Percentiles rank a stretch among this genome's conserved stretches.
Evolutionary conservation across 2,888 invertebrate species (phyloP).

Genomic region (Conomelus anceps): DNA sequence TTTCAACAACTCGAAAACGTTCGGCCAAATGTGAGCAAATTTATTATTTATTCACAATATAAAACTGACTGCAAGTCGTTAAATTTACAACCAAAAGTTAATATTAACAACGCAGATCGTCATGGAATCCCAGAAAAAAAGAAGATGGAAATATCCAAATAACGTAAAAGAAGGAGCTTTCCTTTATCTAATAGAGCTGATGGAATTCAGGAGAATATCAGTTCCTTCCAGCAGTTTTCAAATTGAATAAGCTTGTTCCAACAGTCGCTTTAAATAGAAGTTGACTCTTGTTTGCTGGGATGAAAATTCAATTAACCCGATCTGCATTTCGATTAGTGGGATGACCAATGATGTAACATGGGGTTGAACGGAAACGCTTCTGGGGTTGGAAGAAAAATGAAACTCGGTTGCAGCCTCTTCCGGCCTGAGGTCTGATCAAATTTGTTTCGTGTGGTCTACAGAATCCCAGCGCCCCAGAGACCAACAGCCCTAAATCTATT

Average conservation of each 20-base stretch:
- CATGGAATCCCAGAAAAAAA: too few species aligned
- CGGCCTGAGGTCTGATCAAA: background rate
- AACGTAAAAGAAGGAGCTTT: too few species aligned
- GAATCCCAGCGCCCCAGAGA: background rate
- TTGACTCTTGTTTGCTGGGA: background rate
- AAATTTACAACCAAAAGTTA: too few species aligned
- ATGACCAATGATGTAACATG: background rate
- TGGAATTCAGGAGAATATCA: too few species aligned
- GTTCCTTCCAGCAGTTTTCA: background rate
- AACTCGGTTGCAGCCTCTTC: background rate
- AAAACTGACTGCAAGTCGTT: too few species aligned
- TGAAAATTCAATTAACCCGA: background rate
- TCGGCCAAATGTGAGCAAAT: too few species aligned
- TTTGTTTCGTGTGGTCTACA: background rate
- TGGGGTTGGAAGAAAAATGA: background rate
- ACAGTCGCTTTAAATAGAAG: background rate
- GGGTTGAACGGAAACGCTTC: background rate
- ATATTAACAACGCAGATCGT: too few species aligned
- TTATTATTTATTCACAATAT: too few species aligned
- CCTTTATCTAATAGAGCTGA: too few species aligned
- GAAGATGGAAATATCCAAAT: too few species aligned
- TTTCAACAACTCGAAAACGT: too few species aligned
- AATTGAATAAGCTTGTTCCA: background rate
- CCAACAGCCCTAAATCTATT: background rate
- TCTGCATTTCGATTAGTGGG: background rate